A percentile compares a stretch with the other conserved stretches of the same genome.
Conservation (phyloP, 2,113 vertebrate species). For the Seriola quinqueradiata region DNA sequence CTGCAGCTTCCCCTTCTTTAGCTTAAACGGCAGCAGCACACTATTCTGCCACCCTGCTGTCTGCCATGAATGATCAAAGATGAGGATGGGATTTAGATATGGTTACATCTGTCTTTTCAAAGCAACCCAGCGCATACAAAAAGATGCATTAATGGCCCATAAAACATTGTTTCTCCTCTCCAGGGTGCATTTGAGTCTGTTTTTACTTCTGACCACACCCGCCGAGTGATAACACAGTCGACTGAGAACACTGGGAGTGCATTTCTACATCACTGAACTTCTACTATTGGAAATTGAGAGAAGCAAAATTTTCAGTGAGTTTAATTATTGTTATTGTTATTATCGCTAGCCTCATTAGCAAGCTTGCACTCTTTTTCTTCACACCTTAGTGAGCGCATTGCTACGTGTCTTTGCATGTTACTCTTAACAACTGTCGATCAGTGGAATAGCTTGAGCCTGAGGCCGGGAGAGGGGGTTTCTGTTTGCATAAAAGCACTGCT, state of each 20-base stretch:
- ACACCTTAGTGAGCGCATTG: neutral
- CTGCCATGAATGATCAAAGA: slow-evolving; percentile 38
- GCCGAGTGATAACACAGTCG: neutral
- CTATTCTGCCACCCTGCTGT: slow-evolving; percentile 37
- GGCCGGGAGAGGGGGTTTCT: neutral
- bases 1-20: slow-evolving; percentile 47
- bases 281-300: neutral
- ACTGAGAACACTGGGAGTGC: neutral
- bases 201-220: neutral
- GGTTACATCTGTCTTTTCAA: slow-evolving; percentile 39
- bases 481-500: neutral
- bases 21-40: slow-evolving; percentile 17
- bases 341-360: neutral
- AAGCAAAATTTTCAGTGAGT: neutral
- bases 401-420: neutral
- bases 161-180: neutral
- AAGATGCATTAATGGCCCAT: slow-evolving; percentile 9
- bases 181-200: neutral
- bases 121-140: neutral
- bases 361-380: neutral
- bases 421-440: neutral
- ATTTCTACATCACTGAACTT: neutral
- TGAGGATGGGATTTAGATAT: slow-evolving; percentile 24
- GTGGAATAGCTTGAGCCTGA: neutral
- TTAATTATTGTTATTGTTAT: neutral